Base-by-base conservation (phyloP, 2,888 invertebrate genomes). In the Spatulosminthurus flaviceps region DNA sequence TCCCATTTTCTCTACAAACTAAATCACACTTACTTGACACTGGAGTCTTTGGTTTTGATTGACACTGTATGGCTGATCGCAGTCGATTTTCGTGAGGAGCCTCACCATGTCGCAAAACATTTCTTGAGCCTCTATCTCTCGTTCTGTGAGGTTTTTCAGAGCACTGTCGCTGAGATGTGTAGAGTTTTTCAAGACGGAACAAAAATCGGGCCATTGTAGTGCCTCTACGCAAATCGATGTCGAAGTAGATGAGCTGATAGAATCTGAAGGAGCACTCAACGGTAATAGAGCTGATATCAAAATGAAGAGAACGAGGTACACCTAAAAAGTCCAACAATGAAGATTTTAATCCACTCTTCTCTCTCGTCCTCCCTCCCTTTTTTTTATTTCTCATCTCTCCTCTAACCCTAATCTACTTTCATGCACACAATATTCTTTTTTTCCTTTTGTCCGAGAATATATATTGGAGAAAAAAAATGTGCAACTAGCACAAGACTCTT, bases 1-100 rank as follows among this genome's bases (percentile, higher is more conserved):
- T 64, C 13, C 64, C n/a, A 64, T 26, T 24, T 24, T 22, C 21
- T 64, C 7, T 64, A 69, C 28, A 26, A 34, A 69, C 28, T 69
- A 34, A 26, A 28, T 29, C 28, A 24, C 24, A 72, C 82, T 81
- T 75, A 84, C 84, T 80, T 82, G 83, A 82, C 84, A 84, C 42
- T 82, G 74, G 75, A 66, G 71, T 80, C 84, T 83, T 79, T 84
- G 84, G 29, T 76, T 77, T 13, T 73, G 73, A 71, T 82, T 81
- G 82, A 85, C 84, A 67, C 84, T 83, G 82, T 83, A 85, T 11
- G 83, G 83, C 71, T 84, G 84, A 41, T 77, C 76, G 79, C 85
- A 85, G 81, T 85, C 85, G 81, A 85, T 81, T 67, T 78, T 80
- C 26, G 82, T 82, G 21, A 85, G 82, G 67, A 85, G 82, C 41